These are phyloP conservation scores for Asbolus verrucosus DNA, from an alignment of 1,140 invertebrate genomes.

Conservation along the genomic window DNA sequence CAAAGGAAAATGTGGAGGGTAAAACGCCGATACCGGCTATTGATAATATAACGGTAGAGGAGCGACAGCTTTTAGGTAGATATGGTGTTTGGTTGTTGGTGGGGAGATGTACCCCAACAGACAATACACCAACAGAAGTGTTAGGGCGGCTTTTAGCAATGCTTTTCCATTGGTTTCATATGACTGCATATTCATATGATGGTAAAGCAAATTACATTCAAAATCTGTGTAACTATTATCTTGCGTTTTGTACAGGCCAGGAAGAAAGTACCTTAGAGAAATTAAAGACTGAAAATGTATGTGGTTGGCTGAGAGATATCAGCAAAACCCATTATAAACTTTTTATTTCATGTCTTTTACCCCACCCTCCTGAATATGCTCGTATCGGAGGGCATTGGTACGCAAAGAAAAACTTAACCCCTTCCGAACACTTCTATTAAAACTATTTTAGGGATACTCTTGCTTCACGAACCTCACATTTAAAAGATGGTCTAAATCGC, in stretches of 20 bases:
- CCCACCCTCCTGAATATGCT: constrained; percentile 90
- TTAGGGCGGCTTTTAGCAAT: constrained; percentile 93
- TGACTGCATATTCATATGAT: constrained; percentile 95
- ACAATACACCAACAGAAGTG: constrained; percentile 87
- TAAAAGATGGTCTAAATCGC: constrained; percentile 93
- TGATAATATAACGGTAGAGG: constrained; percentile 78
- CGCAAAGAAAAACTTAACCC: constrained; percentile 52
- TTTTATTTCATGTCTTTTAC: constrained; percentile 86
- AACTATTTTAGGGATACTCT: constrained; percentile 80
- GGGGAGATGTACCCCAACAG: constrained; percentile 89
- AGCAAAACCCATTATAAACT: constrained; percentile 89
- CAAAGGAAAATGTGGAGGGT: constrained; percentile 59
- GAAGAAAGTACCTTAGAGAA: constrained; percentile 89
- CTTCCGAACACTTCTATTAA: constrained; percentile 5
- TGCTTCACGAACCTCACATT: constrained; percentile 89
- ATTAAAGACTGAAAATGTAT: constrained; percentile 94
- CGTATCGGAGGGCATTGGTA: constrained; percentile 95
- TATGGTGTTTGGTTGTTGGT: constrained; percentile 98
- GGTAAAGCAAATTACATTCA: constrained; percentile 74
- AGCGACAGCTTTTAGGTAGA: constrained; percentile 89
- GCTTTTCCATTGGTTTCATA: constrained; percentile 99
- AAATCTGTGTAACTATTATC: constrained; percentile 68
- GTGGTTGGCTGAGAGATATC: constrained; percentile 90
- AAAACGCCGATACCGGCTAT: constrained; percentile 61
- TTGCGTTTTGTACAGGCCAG: constrained; percentile 71